Base-by-base conservation (phyloP, 2,113 vertebrate species). In the Bufo gargarizans region DNA sequence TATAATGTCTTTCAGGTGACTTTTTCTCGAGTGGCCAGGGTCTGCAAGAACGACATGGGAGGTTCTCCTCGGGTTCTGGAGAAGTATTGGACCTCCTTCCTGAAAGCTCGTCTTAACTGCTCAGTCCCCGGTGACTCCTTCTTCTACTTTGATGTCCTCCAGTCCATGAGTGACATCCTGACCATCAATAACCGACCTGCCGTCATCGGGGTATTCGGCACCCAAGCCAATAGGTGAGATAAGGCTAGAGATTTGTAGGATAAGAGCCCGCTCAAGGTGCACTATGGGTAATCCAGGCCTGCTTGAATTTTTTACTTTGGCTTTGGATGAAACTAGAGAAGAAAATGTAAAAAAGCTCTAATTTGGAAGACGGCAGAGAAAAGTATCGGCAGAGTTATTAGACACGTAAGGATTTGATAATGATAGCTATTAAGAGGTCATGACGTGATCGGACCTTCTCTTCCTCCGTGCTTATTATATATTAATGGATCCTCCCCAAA, bases 21-120 rank as follows among this genome's bases (percentile, higher is more conserved):
- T 89, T 98, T 99, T 93, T 98, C 98, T 3, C 95, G 97, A 0
- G 98, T 98, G n/a, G 97, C 95, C 0, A 96, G 97, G 0, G 97
- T 99, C 14, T 99, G 98, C 76, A 99, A 99, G 92, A 99, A 99
- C 0, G 98, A 99, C 93, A 94, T 95, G n/a, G 98, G 98, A 0
- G 98, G 98, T 0, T 98, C 98, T 0, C 97, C 97, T 0, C 92
- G 98, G 71, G 98, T 97, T 77, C 94, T 99, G 91, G 98, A 99
- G 87, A 96, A 96, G 3, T 97, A 98, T 90, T 99, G 98, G 98
- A 99, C 97, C 0, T 99, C 98, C 0, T 99, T 99, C 93, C 96
- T 99, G 77, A 99, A 99, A 92, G 96, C 97, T 3, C 95, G 98
- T 63, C 96, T 99, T 86, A 98, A 97, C 91, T 99, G 98, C 91